Percentiles rank a stretch among this genome's conserved stretches.
Conservation (phyloP, 2,797 vertebrate species). For the Leucoraja ocellata region DNA sequence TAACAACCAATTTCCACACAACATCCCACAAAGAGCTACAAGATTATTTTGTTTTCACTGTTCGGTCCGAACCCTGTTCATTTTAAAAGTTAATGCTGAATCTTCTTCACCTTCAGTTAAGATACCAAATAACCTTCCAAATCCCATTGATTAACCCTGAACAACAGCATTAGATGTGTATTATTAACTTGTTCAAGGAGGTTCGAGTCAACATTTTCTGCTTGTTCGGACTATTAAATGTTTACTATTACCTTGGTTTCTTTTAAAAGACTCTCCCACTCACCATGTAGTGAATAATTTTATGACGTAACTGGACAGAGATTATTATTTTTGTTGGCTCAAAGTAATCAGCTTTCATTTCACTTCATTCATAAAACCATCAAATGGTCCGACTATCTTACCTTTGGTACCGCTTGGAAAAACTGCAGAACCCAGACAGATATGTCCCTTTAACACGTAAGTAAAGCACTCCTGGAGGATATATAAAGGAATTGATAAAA, state of each 20-base stretch:
- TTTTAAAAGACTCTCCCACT: background rate
- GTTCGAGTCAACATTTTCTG: background rate
- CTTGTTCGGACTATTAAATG: background rate
- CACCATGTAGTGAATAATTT: background rate
- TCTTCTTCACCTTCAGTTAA: background rate
- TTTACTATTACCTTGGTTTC: background rate
- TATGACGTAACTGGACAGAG: background rate
- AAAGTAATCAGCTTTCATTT: background rate
- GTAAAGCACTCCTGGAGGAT: constrained; percentile 84
- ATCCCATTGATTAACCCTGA: background rate
- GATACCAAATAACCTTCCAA: background rate
- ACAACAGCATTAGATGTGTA: background rate
- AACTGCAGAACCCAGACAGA: constrained; percentile 88
- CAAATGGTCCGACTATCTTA: constrained; percentile 47
- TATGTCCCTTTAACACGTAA: constrained; percentile 90
- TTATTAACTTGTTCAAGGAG: background rate
- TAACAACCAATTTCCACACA: too few species aligned
- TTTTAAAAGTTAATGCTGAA: too few species aligned
- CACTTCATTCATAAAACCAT: background rate
- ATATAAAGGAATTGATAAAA: constrained; percentile 23
- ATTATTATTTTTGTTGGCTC: background rate
- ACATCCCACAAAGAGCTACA: too few species aligned
- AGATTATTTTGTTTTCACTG: too few species aligned
- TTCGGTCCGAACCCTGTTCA: too few species aligned
- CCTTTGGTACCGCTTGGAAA: constrained; percentile 98